These are phyloP conservation scores for Polydrusus cervinus DNA, from an alignment of 2,888 invertebrate species.

Conservation along the genomic window DNA sequence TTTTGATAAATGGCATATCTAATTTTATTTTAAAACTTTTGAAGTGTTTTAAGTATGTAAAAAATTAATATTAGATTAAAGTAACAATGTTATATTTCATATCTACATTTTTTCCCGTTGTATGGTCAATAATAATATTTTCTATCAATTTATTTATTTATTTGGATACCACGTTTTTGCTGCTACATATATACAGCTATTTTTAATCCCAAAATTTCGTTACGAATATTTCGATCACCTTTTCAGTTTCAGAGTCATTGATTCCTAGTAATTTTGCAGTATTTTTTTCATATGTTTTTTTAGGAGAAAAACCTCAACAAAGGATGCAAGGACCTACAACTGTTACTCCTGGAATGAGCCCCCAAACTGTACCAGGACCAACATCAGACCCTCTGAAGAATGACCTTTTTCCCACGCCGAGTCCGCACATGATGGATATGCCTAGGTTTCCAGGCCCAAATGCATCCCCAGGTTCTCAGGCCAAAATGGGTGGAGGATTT, in stretches of 20 bases:
- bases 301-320: conserved; percentile 68
- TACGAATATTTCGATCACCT: background rate
- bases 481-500: conserved; percentile 69
- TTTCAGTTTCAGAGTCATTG: background rate
- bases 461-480: conserved; percentile 66
- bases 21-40: too few relatives aligned
- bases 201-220: too few relatives aligned
- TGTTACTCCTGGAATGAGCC: conserved; percentile 68
- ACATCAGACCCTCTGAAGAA: conserved; percentile 68
- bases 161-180: too few relatives aligned
- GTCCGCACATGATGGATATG: conserved; percentile 70
- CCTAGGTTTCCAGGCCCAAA: conserved; percentile 73
- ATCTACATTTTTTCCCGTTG: too few relatives aligned
- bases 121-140: too few relatives aligned
- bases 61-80: too few relatives aligned
- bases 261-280: background rate
- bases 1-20: too few relatives aligned
- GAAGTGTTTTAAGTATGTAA: too few relatives aligned
- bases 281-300: conserved; percentile 31
- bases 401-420: conserved; percentile 69
- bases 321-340: conserved; percentile 65
- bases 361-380: conserved; percentile 69
- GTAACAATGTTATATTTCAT: too few relatives aligned
- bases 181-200: too few relatives aligned
- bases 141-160: too few relatives aligned